These are phyloP conservation scores for Agriopis aurantiaria DNA, from an alignment of 2,888 invertebrate species.

Conservation along the genomic window DNA sequence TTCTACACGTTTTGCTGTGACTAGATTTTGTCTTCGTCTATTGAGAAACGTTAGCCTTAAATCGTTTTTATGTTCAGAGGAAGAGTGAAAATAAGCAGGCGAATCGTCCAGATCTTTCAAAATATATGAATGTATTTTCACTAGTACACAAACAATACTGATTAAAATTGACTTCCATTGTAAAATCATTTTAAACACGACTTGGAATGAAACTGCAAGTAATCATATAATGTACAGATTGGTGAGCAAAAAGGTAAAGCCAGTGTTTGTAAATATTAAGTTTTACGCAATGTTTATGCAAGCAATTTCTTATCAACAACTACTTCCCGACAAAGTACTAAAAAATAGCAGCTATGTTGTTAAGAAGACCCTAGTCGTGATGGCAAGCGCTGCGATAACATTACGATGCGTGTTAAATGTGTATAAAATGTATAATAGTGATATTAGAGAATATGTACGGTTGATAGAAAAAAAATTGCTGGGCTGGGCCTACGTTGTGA, in stretches of 20 bases:
- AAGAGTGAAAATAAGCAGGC: constrained; percentile 28
- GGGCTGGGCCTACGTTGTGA: no score
- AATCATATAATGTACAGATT: neutral
- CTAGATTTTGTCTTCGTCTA: constrained; percentile 45
- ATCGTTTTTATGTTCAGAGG: constrained; percentile 26
- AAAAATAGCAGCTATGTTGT: no score
- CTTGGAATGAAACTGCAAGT: neutral
- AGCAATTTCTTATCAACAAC: constrained; percentile 10
- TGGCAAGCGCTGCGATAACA: no score
- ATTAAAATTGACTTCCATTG: constrained; percentile 13
- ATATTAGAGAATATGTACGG: no score
- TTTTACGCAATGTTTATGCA: neutral
- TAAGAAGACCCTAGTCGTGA: no score
- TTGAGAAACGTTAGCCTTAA: constrained; percentile 50
- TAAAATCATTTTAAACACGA: constrained; percentile 22
- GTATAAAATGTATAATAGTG: no score
- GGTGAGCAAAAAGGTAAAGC: neutral
- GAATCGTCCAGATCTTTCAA: constrained; percentile 24
- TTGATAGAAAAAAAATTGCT: no score
- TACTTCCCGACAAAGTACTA: neutral
- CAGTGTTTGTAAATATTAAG: constrained; percentile 36
- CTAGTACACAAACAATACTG: constrained; percentile 7
- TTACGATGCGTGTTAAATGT: no score
- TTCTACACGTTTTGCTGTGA: constrained; percentile 30
- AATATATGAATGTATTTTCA: constrained; percentile 17